Conservation (phyloP, 92 coral and sea anemone genomes). For the Blastomussa wellsi region DNA sequence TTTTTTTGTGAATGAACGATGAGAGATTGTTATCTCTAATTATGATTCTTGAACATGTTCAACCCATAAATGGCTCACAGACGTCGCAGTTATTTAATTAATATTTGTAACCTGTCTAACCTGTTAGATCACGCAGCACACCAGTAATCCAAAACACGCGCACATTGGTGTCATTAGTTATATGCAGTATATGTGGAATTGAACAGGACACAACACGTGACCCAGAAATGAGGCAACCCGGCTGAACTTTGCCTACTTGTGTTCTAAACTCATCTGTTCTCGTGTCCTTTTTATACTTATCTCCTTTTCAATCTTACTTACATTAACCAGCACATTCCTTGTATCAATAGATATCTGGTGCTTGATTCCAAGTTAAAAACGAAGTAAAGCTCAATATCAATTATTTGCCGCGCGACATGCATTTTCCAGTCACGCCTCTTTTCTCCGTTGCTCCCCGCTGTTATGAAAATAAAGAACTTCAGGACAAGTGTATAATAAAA, state of each 20-base stretch:
- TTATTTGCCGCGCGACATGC: neutral
- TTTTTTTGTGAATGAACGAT: neutral
- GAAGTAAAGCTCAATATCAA: neutral
- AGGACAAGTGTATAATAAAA: neutral
- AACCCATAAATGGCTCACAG: neutral
- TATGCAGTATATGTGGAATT: neutral
- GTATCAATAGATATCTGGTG: neutral
- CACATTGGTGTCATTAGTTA: neutral
- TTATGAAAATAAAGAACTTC: neutral
- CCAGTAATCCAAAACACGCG: neutral
- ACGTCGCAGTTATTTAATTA: neutral
- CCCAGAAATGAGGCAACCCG: no score
- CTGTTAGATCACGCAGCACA: neutral
- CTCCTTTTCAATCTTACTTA: neutral
- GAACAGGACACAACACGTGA: neutral
- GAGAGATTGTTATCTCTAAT: neutral
- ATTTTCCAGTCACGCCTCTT: neutral
- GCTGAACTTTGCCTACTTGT: no score
- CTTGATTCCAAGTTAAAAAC: neutral
- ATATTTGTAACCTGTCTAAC: no score
- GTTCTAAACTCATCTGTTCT: neutral
- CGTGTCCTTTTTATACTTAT: neutral
- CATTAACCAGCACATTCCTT: neutral
- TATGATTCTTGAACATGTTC: neutral
- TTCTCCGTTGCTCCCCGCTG: neutral